phyloP scores from a whole-genome alignment of 2,888 invertebrate species.

The Archips crataeganus region DNA sequence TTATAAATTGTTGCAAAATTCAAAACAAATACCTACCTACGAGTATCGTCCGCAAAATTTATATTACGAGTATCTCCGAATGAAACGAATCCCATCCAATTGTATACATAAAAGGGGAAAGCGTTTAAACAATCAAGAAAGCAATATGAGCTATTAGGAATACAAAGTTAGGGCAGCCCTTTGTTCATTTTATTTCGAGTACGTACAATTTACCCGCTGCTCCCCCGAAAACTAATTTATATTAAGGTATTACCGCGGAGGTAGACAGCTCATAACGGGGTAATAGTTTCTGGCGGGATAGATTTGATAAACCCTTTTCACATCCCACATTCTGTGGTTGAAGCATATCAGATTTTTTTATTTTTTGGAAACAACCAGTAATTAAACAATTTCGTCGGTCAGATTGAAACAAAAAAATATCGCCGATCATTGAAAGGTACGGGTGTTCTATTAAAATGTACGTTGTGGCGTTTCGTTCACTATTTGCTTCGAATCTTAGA shows the following conservation, averaged over 20 bases:
- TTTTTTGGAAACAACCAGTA: not conserved
- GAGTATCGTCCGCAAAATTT: not conserved
- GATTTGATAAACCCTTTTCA: slow-evolving; percentile 23
- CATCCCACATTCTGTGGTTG: not conserved
- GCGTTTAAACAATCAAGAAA: slow-evolving; percentile 67
- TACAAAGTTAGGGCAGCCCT: slow-evolving; percentile 59
- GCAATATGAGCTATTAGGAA: slow-evolving; percentile 62
- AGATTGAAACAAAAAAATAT: not conserved
- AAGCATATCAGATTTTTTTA: not conserved
- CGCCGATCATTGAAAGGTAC: not conserved
- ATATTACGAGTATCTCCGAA: not conserved
- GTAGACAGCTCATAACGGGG: slow-evolving; percentile 43
- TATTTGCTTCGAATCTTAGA: not conserved
- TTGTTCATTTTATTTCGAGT: slow-evolving; percentile 59
- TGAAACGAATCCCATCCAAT: slow-evolving; percentile 48
- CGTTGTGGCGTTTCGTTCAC: no score
- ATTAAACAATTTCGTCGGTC: not conserved
- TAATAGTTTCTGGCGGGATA: slow-evolving; percentile 34
- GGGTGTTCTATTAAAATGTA: not conserved
- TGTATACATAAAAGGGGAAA: slow-evolving; percentile 52
- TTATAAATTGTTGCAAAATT: not conserved
- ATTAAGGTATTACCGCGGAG: slow-evolving; percentile 44
- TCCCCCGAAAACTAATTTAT: slow-evolving; percentile 48
- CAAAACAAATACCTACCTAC: not conserved
- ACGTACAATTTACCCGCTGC: slow-evolving; percentile 35